Conservation (phyloP, 64 coral and sea anemone species). For the Pachyseris speciosa region DNA sequence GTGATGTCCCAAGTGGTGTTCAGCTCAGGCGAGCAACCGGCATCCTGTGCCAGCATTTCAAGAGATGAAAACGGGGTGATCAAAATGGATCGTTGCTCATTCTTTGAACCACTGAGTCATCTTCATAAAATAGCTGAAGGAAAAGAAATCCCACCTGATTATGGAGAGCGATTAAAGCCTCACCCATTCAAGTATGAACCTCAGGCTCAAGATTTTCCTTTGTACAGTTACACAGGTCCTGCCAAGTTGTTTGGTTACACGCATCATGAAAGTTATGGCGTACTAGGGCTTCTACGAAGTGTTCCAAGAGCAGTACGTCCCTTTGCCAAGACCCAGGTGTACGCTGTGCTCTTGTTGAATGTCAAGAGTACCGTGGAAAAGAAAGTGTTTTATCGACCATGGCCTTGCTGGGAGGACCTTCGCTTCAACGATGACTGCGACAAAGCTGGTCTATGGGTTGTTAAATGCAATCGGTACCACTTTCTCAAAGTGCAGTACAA, state of each 20-base stretch:
- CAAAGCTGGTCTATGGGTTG: slow-evolving; percentile 43
- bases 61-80: slow-evolving; percentile 17
- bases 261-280: slow-evolving; percentile 29
- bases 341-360: not conserved
- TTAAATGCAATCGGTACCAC: slow-evolving; percentile 29
- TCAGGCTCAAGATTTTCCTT: not conserved
- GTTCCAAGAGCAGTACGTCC: slow-evolving; percentile 2
- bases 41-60: not conserved
- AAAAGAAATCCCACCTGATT: not conserved
- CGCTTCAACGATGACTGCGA: slow-evolving; percentile 51
- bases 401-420: slow-evolving; percentile 58
- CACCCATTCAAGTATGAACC: not conserved
- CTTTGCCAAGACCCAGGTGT: slow-evolving; percentile 12
- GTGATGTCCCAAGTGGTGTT: not conserved
- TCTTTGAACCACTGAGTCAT: not conserved
- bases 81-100: not conserved
- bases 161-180: not conserved
- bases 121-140: slow-evolving; percentile 19
- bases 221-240: slow-evolving; percentile 61
- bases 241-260: slow-evolving; percentile 1
- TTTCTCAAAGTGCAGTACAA: slow-evolving; percentile 25
- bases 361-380: slow-evolving; percentile 20
- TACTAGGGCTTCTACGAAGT: slow-evolving; percentile 46
- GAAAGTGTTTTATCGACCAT: slow-evolving; percentile 19
- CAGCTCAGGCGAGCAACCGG: not conserved